Percentiles rank a stretch among this genome's conserved stretches.
Conservation (phyloP, 2,888 invertebrate species). For the Incurvaria masculella region DNA sequence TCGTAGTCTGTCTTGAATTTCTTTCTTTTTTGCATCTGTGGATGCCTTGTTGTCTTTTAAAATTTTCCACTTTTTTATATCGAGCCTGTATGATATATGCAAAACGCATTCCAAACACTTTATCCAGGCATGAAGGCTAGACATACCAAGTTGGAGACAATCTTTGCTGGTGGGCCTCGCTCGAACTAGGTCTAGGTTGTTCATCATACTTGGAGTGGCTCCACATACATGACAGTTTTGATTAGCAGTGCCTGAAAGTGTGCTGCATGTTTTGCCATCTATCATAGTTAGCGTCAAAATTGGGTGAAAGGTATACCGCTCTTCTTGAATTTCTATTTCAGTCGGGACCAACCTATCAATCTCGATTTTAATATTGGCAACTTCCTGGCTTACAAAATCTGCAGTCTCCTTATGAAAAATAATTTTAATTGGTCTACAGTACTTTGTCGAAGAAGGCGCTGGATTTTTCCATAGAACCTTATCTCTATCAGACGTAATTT, state of each 20-base stretch:
- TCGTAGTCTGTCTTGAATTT: constrained; percentile 11
- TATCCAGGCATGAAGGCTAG: neutral
- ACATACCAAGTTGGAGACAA: neutral
- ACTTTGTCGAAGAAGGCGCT: neutral
- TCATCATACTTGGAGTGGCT: neutral
- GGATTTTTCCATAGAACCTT: neutral
- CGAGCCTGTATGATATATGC: neutral
- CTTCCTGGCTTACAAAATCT: neutral
- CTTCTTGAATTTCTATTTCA: neutral
- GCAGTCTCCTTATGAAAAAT: neutral
- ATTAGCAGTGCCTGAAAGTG: neutral
- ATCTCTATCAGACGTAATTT: neutral
- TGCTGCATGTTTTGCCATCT: neutral
- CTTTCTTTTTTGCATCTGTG: neutral
- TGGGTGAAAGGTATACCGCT: neutral
- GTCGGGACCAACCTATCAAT: neutral
- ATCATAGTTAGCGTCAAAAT: neutral
- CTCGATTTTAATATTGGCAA: neutral
- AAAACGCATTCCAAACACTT: neutral
- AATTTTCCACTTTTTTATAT: neutral
- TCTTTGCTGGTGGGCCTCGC: neutral
- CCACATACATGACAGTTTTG: neutral
- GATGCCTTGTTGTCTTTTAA: neutral
- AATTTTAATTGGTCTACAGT: neutral
- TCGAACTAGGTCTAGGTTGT: neutral